Evolutionary conservation across 2,113 vertebrate species (phyloP).

Genomic region (Ptychochromis oligacanthus): DNA sequence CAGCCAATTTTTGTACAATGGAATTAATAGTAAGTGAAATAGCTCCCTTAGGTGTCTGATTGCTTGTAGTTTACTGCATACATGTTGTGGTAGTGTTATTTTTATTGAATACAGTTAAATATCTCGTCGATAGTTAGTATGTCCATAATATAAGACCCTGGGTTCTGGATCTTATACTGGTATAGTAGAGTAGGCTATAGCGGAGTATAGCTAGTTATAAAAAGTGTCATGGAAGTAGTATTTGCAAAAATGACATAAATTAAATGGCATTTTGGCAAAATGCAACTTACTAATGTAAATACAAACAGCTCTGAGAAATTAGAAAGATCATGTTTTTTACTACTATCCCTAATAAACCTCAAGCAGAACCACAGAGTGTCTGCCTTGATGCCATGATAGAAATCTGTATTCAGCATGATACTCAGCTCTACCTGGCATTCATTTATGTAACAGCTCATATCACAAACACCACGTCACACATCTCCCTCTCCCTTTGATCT

Average conservation of each 20-base stretch:
- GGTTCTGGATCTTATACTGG: too few species aligned
- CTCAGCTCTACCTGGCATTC: slow-evolving; percentile 42
- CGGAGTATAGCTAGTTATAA: neutral
- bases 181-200: too few species aligned
- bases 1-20: neutral
- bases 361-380: neutral
- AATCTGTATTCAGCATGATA: slow-evolving; percentile 14
- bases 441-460: slow-evolving; percentile 50
- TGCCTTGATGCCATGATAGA: neutral
- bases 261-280: neutral
- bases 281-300: neutral
- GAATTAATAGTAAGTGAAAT: neutral
- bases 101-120: too few species aligned
- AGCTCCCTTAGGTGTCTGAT: too few species aligned
- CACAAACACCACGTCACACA: slow-evolving; percentile 38
- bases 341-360: neutral
- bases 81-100: too few species aligned
- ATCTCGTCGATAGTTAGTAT: too few species aligned
- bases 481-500: slow-evolving; percentile 58
- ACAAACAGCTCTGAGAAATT: neutral
- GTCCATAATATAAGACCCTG: too few species aligned
- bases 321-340: neutral
- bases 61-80: too few species aligned
- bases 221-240: neutral
- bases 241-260: neutral